Evolutionary conservation across 2,797 vertebrate genomes (phyloP), one percentile per base, ranked within the genome.

Genomic region (Geotrypetes seraphini): DNA sequence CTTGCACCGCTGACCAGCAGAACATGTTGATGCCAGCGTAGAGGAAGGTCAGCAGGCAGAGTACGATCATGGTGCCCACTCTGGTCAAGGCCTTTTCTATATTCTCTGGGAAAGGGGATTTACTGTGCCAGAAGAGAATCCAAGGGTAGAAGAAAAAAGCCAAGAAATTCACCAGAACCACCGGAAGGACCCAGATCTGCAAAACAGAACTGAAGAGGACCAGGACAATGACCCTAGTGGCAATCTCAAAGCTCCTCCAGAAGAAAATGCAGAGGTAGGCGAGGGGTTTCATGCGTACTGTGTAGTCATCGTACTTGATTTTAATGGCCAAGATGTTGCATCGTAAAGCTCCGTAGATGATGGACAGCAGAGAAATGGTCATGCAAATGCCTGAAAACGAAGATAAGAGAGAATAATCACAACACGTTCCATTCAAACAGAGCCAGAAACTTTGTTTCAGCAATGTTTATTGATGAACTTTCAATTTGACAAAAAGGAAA

Each of bases 311-410:
- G 0, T 99, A 98, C 57, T 95, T 94, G 34, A 99, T 91, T 79
- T 92, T 96, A 41, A 99, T 96, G 37, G 96, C 91, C 60, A 99
- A 78, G 61, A 99, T 94, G 77, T 97, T 99, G 83, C 94, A 98
- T 53, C 92, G 88, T 38, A 97, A 70, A 5, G 96, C 96, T 15
- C 96, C 96, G 1, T 99, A 98, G 17, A 97, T 93, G 21, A 97
- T 94, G 12, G 96, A 97, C 36, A 99, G 79, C 15, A 99, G 79
- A 30, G 89, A 96, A 40, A 98, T 86, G 25, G 82, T 58, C 96
- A 99, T 99, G 43, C 90, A 78, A 20, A 91, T 53, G 41, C 88
- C 96, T 99, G 47, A 33, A 45, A 39, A 68, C 39, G 34, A 60
- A 50, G 73, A n/a, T n/a, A n/a, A n/a, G n/a, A n/a, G n/a, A n/a